phyloP scores from a whole-genome alignment of 2,113 vertebrate genomes.

The Carassius gibelio region DNA sequence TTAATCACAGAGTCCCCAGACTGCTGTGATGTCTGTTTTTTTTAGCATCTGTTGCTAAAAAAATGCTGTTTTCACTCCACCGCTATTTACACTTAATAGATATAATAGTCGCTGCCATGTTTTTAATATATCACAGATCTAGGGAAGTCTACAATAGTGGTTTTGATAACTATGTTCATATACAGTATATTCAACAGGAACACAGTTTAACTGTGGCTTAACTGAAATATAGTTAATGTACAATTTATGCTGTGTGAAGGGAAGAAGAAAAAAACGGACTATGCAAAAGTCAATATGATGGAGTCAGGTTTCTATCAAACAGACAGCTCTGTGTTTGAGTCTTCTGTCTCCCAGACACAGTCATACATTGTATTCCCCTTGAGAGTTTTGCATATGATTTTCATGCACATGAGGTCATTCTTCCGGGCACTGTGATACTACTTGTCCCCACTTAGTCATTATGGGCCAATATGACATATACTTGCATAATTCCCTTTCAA shows the following conservation, averaged over 20 bases:
- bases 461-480: conserved; percentile 7
- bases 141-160: background rate
- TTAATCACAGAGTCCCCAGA: background rate
- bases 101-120: background rate
- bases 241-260: too few species aligned
- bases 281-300: conserved; percentile 35
- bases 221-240: too few species aligned
- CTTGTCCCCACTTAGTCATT: conserved; percentile 30
- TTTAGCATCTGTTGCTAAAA: too few species aligned
- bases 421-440: conserved; percentile 30
- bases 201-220: too few species aligned
- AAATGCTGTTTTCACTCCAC: too few species aligned
- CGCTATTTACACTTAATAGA: too few species aligned
- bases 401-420: conserved; percentile 53
- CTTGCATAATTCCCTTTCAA: background rate
- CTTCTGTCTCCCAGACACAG: conserved; percentile 30
- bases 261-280: background rate
- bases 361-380: conserved; percentile 42
- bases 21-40: background rate
- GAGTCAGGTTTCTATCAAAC: conserved; percentile 44
- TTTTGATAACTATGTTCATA: too few species aligned
- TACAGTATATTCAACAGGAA: too few species aligned
- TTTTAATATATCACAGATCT: background rate
- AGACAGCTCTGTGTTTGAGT: conserved; percentile 48
- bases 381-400: conserved; percentile 61